Evolutionary conservation across 2,113 vertebrate species (phyloP).

Genomic region (Boleophthalmus pectinirostris): DNA sequence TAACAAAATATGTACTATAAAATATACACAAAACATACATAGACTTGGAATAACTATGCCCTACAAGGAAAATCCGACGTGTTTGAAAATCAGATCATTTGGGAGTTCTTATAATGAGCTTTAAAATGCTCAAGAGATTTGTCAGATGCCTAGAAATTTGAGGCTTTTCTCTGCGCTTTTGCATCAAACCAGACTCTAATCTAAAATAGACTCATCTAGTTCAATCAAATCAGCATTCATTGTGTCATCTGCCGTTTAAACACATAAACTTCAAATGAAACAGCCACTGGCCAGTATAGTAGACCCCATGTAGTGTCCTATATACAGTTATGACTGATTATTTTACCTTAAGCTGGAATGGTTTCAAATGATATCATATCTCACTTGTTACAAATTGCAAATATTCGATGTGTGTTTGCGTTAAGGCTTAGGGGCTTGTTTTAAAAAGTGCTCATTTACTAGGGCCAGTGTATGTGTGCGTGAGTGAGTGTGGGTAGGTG

Average conservation of each 20-base stretch:
- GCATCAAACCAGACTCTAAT: conserved; percentile 3
- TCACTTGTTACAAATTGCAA: conserved; percentile 19
- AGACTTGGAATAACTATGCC: conserved; percentile 10
- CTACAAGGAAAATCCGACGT: conserved; percentile 19
- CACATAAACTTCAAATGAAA: not conserved
- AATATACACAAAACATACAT: conserved; percentile 17
- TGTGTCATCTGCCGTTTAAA: conserved; percentile 8
- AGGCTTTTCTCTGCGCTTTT: not conserved
- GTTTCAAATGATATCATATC: conserved; percentile 21
- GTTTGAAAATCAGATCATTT: conserved; percentile 3
- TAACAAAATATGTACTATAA: conserved; percentile 41
- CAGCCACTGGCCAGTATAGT: not conserved
- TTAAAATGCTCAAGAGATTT: not conserved
- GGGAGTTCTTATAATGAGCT: conserved; percentile 1
- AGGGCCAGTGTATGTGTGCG: not conserved
- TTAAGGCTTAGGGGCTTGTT: conserved; percentile 18
- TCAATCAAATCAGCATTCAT: not conserved
- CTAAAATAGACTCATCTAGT: conserved; percentile 1
- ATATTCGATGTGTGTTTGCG: conserved; percentile 40
- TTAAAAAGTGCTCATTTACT: conserved; percentile 10
- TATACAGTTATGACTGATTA: conserved; percentile 1
- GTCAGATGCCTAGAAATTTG: not conserved
- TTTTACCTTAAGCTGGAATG: conserved; percentile 6
- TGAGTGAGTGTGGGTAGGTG: not conserved
- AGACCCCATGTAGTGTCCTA: not conserved